Evolutionary conservation across 2,888 invertebrate species (phyloP).

Genomic region (Ophion costatus): DNA sequence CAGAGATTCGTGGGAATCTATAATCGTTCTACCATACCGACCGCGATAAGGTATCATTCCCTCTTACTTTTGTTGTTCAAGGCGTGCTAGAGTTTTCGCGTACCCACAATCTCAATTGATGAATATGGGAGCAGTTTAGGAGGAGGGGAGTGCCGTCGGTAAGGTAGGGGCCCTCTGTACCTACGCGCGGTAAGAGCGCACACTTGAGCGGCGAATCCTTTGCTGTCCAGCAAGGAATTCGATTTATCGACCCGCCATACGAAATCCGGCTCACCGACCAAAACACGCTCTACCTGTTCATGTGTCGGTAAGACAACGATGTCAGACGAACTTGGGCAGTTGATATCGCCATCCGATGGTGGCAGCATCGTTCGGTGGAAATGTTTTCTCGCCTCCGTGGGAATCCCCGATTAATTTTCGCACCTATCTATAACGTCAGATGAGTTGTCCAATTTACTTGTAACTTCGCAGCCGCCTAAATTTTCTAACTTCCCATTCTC

Average conservation of each 20-base stretch:
- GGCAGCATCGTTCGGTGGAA: too few species aligned
- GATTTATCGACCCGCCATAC: neutral
- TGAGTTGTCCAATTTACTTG: too few species aligned
- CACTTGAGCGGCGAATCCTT: neutral
- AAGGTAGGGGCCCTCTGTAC: neutral
- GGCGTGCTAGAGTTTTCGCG: neutral
- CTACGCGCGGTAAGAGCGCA: neutral
- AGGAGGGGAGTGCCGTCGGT: neutral
- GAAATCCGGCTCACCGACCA: neutral
- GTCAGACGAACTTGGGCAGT: neutral
- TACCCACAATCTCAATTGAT: neutral
- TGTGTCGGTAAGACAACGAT: neutral
- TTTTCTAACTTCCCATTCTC: too few species aligned
- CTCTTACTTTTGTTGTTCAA: neutral
- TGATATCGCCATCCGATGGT: too few species aligned
- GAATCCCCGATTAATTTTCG: too few species aligned
- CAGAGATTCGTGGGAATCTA: too few species aligned
- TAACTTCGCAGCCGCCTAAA: too few species aligned
- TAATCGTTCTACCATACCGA: too few species aligned
- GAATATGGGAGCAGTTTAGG: neutral
- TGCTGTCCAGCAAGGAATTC: neutral
- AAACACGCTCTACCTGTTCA: too few species aligned
- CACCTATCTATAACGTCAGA: too few species aligned
- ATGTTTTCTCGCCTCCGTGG: too few species aligned
- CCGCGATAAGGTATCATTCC: too few species aligned